These are phyloP conservation scores for Siniperca scherzeri DNA, from an alignment of 2,797 vertebrate genomes.

Conservation along the genomic window DNA sequence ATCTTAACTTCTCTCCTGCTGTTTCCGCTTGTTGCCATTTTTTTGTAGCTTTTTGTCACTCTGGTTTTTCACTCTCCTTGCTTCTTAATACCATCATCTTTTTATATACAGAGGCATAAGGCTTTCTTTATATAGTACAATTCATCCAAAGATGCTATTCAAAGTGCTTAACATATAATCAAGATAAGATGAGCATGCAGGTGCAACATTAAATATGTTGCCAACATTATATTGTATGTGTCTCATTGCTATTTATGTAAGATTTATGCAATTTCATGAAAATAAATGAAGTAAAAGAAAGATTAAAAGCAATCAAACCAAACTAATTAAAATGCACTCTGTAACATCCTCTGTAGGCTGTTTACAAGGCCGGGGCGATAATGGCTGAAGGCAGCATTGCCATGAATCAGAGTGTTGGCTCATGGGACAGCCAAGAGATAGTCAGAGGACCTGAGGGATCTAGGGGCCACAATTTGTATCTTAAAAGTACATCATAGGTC, in stretches of 20 bases:
- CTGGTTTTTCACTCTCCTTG: constrained; percentile 21
- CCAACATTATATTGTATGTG: background rate
- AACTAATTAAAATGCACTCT: background rate
- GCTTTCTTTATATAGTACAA: background rate
- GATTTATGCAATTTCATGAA: background rate
- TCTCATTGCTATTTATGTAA: background rate
- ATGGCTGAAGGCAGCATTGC: background rate
- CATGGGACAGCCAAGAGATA: constrained; percentile 34
- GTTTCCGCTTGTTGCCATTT: constrained; percentile 36
- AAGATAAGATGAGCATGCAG: background rate
- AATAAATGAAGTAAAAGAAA: background rate
- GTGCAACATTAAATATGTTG: background rate
- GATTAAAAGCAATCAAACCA: background rate
- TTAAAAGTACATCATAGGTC: constrained; percentile 41
- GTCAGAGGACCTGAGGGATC: constrained; percentile 33
- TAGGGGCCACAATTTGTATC: constrained; percentile 17
- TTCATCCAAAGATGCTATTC: background rate
- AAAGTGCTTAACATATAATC: background rate
- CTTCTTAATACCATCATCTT: constrained; percentile 14
- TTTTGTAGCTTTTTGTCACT: constrained; percentile 22
- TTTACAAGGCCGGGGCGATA: constrained; percentile 5
- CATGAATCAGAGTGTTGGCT: constrained; percentile 16
- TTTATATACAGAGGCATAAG: background rate
- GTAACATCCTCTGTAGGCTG: background rate
- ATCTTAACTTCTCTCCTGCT: constrained; percentile 36